Evolutionary conservation across 2,797 vertebrate species (phyloP), one percentile per base, ranked within the genome.

Genomic region (Enteromius thamalakanensis): DNA sequence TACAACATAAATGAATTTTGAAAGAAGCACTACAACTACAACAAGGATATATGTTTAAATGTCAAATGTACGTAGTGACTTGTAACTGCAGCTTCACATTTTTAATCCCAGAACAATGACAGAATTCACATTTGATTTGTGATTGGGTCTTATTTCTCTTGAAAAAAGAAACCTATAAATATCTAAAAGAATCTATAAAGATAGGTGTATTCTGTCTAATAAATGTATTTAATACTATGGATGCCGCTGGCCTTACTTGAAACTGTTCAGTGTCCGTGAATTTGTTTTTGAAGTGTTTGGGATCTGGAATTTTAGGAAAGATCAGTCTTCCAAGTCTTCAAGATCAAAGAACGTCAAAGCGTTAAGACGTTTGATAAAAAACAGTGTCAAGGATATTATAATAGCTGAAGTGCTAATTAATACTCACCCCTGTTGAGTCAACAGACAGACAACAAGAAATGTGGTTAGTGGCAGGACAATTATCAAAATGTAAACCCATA

Each of bases 261-360:
- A 93, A 90, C 34, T 95, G 90, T 7, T 93, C 94, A n/a, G 88
- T 91, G 72, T 93, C 91, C 71, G 94, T 91, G 21, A 95, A 90
- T 55, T 91, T 91, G 10, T 85, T 70, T 84, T 93, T 93, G n/a
- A 84, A n/a, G 37, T 88, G 84, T 80, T 92, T 94, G 40, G 95
- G 93, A 81, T 95, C 94, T 2, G 95, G 95, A 81, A 96, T 83
- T 7, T 55, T 72, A 45, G 95, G 95, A 82, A 95, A 86, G 10
- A 95, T 60, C 15, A 81, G 60, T 19, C 86, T 91, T 70, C 87
- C 92, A 83, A 95, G 42, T 67, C 95, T 96, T 68, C 17, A 58
- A 67, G 70, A 76, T 60, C 69, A 76, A 86, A 81, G 29, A 68
- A 68, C 58, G 26, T 69, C 32, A 67, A 81, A 85, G 37, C 55